Conservation (phyloP, 1,140 invertebrate species). For the Pemphigus obesinymphae region DNA sequence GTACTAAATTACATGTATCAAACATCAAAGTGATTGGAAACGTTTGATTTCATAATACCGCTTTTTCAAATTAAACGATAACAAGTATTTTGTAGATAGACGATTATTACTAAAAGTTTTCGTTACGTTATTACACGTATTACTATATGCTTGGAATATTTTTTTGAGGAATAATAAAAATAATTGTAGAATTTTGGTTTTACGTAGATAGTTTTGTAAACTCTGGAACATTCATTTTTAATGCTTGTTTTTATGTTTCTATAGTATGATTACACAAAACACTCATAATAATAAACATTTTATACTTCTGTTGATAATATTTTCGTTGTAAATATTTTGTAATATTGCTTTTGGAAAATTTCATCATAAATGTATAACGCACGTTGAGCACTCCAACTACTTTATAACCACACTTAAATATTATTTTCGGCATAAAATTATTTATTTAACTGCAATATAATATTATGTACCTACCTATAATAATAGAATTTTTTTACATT, state of each 20-base stretch:
- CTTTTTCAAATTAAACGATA: too few relatives aligned
- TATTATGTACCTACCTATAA: too few relatives aligned
- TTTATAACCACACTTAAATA: not conserved
- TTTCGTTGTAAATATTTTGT: not conserved
- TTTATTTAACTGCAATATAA: too few relatives aligned
- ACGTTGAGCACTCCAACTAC: not conserved
- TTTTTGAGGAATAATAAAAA: too few relatives aligned
- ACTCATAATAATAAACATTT: not conserved
- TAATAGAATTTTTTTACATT: too few relatives aligned
- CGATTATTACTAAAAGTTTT: too few relatives aligned
- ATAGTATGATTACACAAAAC: not conserved
- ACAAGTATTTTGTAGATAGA: too few relatives aligned
- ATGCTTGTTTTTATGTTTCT: not conserved
- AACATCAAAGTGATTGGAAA: too few relatives aligned
- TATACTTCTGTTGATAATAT: not conserved
- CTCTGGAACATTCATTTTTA: not conserved
- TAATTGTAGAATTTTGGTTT: not conserved
- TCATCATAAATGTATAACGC: not conserved
- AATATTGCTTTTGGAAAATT: not conserved
- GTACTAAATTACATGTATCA: too few relatives aligned
- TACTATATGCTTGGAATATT: too few relatives aligned
- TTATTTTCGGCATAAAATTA: not conserved
- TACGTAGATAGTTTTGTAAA: not conserved
- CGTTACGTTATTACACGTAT: too few relatives aligned
- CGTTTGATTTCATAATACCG: too few relatives aligned